Base-by-base conservation (phyloP, 2,797 vertebrate species). In the Kryptolebias ocellatus region DNA sequence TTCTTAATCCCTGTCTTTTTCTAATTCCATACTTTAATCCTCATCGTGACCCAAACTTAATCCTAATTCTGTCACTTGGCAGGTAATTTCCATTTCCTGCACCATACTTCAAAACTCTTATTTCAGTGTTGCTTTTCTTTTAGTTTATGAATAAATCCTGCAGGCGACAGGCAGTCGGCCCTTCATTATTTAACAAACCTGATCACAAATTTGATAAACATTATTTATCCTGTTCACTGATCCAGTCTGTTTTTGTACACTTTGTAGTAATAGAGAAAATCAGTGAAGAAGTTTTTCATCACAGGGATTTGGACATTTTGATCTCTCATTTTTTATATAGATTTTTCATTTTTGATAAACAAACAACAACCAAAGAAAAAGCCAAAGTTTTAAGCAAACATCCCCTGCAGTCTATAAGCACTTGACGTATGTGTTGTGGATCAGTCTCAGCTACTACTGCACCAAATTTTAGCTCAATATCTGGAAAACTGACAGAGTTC, bases 11-110 rank as follows among this genome's bases (percentile, higher is more conserved):
- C 60, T 70, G 76, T 76, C 51, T 83, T 44, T 66, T 77, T 65
- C 50, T 81, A 76, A 82, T 79, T 76, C 86, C 70, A 31, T 18
- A 9, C 56, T 64, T 83, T 81, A 90, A 87, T 87, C 84, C 84
- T 47, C 72, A 57, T 71, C 67, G 49, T 54, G 60, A 70, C 70
- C 73, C 74, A 65, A 74, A 83, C 34, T 64, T 87, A 85, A 88
- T 85, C 87, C 83, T 75, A 46, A 76, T 76, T 85, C 82, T 81
- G 76, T 76, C 68, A 76, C 29, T 67, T 77, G 73, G 42, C 64
- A 67, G 74, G 83, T 77, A 53, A 75, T 78, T 86, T 72, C 52
- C 57, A 7, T 72, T 75, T 79, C 49, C 47, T 51, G 46, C 17
- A 16, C 31, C 15, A 16, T 28, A 66, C 52, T 74, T 68, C 1